These are phyloP conservation scores for Perccottus glenii DNA, from an alignment of 2,113 vertebrate genomes.

Conservation along the genomic window DNA sequence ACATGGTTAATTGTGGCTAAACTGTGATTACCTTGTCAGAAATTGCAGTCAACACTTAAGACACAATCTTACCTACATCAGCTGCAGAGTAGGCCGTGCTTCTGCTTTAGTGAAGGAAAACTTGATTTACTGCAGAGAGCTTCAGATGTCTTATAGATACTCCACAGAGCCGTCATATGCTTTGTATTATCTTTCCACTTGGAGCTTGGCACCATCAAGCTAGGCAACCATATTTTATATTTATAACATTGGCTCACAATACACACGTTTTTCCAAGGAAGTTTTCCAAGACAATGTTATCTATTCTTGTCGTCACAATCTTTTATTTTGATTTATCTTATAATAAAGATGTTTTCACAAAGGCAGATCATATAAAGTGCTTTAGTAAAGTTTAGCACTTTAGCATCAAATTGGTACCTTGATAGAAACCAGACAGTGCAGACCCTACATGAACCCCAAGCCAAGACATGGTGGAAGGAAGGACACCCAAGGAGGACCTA, in stretches of 20 bases:
- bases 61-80: constrained; percentile 30
- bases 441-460: too few relatives aligned
- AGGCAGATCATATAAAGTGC: not conserved
- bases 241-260: not conserved
- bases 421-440: too few relatives aligned
- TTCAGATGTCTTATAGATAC: not conserved
- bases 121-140: constrained; percentile 1
- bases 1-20: constrained; percentile 46
- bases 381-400: not conserved
- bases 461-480: not conserved
- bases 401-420: too few relatives aligned
- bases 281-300: not conserved
- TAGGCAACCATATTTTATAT: not conserved
- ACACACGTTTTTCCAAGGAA: not conserved
- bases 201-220: not conserved
- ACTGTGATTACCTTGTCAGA: constrained; percentile 37
- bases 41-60: constrained; percentile 36
- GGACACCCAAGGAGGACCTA: not conserved
- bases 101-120: not conserved
- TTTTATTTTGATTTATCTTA: not conserved
- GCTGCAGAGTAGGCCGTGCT: constrained; percentile 1
- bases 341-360: not conserved
- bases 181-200: not conserved
- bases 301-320: not conserved
- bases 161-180: not conserved